These are phyloP conservation scores for Tokudaia tokunoshimensis DNA, from an alignment of 2,797 vertebrate genomes.

Conservation along the genomic window DNA sequence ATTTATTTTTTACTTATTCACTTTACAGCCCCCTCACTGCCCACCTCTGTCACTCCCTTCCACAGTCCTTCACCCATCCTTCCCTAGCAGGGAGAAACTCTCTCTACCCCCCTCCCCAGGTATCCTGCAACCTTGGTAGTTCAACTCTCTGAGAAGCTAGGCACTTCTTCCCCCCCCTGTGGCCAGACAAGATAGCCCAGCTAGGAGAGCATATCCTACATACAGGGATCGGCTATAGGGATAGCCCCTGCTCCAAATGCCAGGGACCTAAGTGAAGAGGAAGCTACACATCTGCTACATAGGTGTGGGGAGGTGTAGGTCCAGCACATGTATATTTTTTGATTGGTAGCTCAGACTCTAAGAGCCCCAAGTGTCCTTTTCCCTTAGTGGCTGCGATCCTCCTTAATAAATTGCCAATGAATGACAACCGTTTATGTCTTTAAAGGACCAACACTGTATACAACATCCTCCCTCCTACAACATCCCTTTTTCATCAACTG, in stretches of 20 bases:
- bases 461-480: not conserved
- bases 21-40: too few relatives aligned
- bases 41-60: too few relatives aligned
- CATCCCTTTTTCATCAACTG: not conserved
- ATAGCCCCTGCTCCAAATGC: not conserved
- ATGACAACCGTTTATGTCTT: not conserved
- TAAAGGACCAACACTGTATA: not conserved
- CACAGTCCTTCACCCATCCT: too few relatives aligned
- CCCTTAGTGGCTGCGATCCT: not conserved
- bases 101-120: too few relatives aligned
- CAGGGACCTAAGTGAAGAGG: not conserved
- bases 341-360: not conserved
- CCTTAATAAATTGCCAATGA: not conserved
- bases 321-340: not conserved
- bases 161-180: too few relatives aligned
- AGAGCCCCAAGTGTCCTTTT: not conserved
- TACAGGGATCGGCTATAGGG: not conserved
- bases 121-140: too few relatives aligned
- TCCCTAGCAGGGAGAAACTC: too few relatives aligned
- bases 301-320: not conserved
- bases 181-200: too few relatives aligned
- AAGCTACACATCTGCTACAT: not conserved
- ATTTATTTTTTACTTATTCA: too few relatives aligned
- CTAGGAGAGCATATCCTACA: not conserved
- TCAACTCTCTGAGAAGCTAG: too few relatives aligned